phyloP scores from a whole-genome alignment of 1,140 invertebrate genomes.

The Hyphantria cunea region DNA sequence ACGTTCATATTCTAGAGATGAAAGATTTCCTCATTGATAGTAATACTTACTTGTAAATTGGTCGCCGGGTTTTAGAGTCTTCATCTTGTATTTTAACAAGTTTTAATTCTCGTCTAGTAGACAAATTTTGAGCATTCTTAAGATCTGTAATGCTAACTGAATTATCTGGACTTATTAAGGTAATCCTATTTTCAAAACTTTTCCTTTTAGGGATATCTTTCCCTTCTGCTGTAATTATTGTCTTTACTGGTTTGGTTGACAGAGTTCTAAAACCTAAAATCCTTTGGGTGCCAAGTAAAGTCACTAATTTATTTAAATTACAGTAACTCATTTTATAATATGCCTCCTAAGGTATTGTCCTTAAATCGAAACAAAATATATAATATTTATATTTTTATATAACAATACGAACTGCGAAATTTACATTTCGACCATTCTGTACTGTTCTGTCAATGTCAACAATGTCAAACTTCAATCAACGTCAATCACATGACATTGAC shows the following conservation, averaged over 20 bases:
- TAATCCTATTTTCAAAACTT: constrained; percentile 72
- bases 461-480: too few relatives aligned
- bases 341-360: too few relatives aligned
- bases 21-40: too few relatives aligned
- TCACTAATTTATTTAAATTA: constrained; percentile 57
- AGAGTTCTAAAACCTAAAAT: constrained; percentile 49
- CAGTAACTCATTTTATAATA: constrained; percentile 9
- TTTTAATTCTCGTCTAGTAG: constrained; percentile 84
- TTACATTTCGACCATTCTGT: neutral
- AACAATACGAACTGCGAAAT: neutral
- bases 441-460: too few relatives aligned
- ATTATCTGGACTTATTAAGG: constrained; percentile 77
- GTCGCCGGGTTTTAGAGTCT: constrained; percentile 83
- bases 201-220: constrained; percentile 69
- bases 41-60: constrained; percentile 83
- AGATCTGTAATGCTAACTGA: constrained; percentile 75
- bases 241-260: constrained; percentile 41
- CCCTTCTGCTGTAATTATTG: constrained; percentile 61
- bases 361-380: too few relatives aligned
- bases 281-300: constrained; percentile 39
- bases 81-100: constrained; percentile 84
- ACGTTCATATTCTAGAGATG: too few relatives aligned
- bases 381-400: too few relatives aligned
- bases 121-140: constrained; percentile 84
- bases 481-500: neutral